These are phyloP conservation scores for Cichladusa arquata DNA, from an alignment of 2,113 vertebrate species.

Conservation along the genomic window DNA sequence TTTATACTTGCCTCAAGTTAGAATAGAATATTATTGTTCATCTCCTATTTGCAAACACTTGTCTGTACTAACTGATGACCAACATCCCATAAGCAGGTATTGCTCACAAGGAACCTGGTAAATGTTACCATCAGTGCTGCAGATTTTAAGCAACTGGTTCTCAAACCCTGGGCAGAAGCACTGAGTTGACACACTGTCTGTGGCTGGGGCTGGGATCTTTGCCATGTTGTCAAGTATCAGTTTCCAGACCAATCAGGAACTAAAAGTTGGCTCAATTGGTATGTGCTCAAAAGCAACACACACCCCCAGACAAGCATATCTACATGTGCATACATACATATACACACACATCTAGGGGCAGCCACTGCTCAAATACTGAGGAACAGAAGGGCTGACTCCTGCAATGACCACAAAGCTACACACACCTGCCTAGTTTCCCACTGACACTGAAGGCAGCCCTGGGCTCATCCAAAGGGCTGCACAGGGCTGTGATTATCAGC, in stretches of 20 bases:
- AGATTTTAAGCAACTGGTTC: neutral
- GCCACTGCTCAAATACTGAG: neutral
- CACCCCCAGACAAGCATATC: fast-evolving
- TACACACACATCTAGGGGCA: neutral
- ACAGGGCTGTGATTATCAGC: neutral
- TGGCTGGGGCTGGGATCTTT: neutral
- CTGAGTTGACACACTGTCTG: neutral
- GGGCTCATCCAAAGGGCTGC: neutral
- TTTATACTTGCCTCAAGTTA: neutral
- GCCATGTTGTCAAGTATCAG: neutral
- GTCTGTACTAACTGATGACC: neutral
- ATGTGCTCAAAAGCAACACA: neutral
- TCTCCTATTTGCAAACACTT: neutral
- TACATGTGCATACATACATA: neutral
- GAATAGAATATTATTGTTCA: neutral
- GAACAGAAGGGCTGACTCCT: neutral
- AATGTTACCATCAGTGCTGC: neutral
- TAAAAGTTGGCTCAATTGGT: neutral
- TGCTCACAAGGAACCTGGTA: neutral
- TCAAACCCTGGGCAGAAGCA: neutral
- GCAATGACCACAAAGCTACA: neutral
- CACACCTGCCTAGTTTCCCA: neutral
- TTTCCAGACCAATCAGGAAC: neutral
- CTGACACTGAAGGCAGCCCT: neutral
- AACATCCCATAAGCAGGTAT: neutral